These are phyloP conservation scores for Andrena marginata DNA, from an alignment of 2,888 invertebrate species.

Conservation along the genomic window DNA sequence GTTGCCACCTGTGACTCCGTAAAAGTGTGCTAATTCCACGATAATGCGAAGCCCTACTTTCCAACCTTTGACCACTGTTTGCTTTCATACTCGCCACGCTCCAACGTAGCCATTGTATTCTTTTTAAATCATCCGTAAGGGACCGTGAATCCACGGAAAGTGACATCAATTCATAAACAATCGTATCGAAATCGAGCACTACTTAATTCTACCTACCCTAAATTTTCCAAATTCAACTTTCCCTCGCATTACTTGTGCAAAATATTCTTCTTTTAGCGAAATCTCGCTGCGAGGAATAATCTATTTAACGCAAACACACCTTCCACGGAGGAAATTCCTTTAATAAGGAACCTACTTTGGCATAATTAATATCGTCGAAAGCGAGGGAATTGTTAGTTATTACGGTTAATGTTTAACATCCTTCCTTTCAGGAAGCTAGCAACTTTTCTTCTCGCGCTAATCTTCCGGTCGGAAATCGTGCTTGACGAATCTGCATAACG, in stretches of 20 bases:
- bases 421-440: slow-evolving; percentile 12
- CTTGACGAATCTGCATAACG: slow-evolving; percentile 23
- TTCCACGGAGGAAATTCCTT: not conserved
- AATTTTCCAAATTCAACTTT: not conserved
- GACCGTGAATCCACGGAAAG: not conserved
- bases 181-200: not conserved
- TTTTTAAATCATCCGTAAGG: slow-evolving; percentile 23
- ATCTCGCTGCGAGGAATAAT: not conserved
- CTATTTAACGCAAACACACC: not conserved
- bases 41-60: slow-evolving; percentile 80
- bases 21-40: slow-evolving; percentile 79
- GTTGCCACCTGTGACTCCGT: slow-evolving; percentile 70
- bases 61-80: slow-evolving; percentile 77
- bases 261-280: not conserved
- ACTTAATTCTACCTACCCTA: not conserved
- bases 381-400: not conserved
- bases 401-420: slow-evolving; percentile 18
- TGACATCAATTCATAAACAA: not conserved
- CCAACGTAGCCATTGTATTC: slow-evolving; percentile 27
- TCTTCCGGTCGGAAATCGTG: slow-evolving; percentile 48
- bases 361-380: slow-evolving; percentile 15
- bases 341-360: not conserved
- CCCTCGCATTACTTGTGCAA: not conserved
- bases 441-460: slow-evolving; percentile 9
- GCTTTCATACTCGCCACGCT: slow-evolving; percentile 70